Evolutionary conservation across 2,113 vertebrate species (phyloP).

Genomic region (Pipra filicauda): DNA sequence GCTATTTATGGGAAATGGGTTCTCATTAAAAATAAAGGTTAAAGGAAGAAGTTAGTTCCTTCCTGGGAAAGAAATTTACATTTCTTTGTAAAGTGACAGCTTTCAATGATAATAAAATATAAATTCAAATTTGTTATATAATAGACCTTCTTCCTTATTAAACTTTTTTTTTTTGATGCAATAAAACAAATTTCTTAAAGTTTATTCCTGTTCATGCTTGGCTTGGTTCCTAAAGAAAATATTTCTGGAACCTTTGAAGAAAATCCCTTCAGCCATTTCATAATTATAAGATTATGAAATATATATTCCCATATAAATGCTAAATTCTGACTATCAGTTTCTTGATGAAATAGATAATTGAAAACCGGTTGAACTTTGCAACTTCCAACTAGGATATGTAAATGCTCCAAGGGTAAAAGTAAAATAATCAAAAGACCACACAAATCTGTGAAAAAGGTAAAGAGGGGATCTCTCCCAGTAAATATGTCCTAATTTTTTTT

Average conservation of each 20-base stretch:
- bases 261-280: background rate
- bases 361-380: background rate
- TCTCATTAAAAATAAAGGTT: conserved; percentile 39
- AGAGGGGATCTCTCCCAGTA: background rate
- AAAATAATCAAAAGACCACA: background rate
- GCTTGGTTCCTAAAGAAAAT: background rate
- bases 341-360: background rate
- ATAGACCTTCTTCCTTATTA: background rate
- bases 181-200: background rate
- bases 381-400: background rate
- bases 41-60: background rate
- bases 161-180: background rate
- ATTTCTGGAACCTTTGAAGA: background rate
- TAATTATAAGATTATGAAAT: background rate
- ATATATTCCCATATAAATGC: background rate
- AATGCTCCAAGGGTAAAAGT: background rate
- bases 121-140: background rate
- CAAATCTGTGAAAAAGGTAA: background rate
- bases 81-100: conserved; percentile 13
- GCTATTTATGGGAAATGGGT: conserved; percentile 27
- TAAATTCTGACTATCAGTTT: background rate
- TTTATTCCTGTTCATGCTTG: background rate
- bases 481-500: background rate
- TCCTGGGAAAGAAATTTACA: conserved; percentile 6
- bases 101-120: conserved; percentile 30